These are phyloP conservation scores for Athalia rosae DNA, from an alignment of 2,888 invertebrate genomes.

Conservation along the genomic window DNA sequence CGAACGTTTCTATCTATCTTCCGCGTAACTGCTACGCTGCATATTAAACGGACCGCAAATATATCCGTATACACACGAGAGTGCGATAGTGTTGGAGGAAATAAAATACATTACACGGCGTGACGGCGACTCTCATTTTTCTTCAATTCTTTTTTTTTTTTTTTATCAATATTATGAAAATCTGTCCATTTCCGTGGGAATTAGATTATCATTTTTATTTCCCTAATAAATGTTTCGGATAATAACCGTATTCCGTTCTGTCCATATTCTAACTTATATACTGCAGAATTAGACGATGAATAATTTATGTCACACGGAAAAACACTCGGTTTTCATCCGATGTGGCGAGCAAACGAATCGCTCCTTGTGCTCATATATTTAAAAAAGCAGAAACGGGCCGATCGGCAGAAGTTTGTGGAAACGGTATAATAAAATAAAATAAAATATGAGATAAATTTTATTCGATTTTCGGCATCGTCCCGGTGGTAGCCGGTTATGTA, in stretches of 20 bases:
- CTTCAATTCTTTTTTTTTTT: neutral
- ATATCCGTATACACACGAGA: too few species aligned
- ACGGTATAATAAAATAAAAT: too few species aligned
- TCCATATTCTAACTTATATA: too few species aligned
- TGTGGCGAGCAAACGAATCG: too few species aligned
- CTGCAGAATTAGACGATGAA: too few species aligned
- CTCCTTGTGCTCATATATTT: neutral
- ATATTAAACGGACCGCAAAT: too few species aligned
- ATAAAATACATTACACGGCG: neutral
- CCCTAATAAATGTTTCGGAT: neutral
- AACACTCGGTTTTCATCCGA: too few species aligned
- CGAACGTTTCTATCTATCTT: too few species aligned
- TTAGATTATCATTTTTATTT: neutral
- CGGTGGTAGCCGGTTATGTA: neutral
- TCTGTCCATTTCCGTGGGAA: neutral
- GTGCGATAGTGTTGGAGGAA: too few species aligned
- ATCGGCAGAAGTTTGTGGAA: too few species aligned
- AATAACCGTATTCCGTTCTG: neutral
- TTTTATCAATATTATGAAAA: neutral
- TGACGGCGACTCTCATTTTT: neutral
- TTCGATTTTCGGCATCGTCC: neutral
- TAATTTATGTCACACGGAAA: too few species aligned
- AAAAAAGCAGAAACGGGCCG: neutral
- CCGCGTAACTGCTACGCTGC: too few species aligned
- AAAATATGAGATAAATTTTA: conserved; percentile 1